phyloP scores from a whole-genome alignment of 2,113 vertebrate genomes.

The Deroptyus accipitrinus region DNA sequence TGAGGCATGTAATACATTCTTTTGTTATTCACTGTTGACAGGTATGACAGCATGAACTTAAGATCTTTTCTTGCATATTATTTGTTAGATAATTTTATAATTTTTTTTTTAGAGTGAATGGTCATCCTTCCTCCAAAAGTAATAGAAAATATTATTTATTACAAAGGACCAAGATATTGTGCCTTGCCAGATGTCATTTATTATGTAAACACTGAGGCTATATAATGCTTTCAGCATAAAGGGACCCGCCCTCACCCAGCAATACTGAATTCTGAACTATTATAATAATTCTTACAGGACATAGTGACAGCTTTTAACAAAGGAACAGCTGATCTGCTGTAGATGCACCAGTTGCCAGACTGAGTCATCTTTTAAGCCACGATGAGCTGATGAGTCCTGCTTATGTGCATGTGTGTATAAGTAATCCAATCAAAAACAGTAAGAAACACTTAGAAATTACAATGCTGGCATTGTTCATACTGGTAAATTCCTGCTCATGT shows the following conservation, averaged over 20 bases:
- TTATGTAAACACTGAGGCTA: neutral
- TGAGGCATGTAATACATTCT: neutral
- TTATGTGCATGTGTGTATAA: neutral
- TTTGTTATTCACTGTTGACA: neutral
- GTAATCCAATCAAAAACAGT: conserved; percentile 27
- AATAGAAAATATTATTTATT: neutral
- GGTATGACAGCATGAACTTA: rapidly evolving
- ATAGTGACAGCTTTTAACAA: neutral
- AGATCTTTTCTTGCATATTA: neutral
- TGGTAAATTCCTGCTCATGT: neutral
- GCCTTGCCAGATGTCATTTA: neutral
- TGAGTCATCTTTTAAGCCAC: neutral
- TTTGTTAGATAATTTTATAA: neutral
- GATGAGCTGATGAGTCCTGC: neutral
- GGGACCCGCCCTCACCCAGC: neutral
- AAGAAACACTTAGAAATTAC: conserved; percentile 16
- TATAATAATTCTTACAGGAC: neutral
- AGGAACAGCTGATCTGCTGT: neutral
- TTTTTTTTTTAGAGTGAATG: rapidly evolving
- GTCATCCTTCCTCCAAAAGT: neutral
- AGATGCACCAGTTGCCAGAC: neutral
- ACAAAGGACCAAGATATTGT: neutral
- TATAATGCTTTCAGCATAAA: neutral
- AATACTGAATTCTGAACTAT: neutral
- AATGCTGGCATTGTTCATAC: neutral